phyloP scores from a whole-genome alignment of 2,797 vertebrate species.

The Capromys pilorides region DNA sequence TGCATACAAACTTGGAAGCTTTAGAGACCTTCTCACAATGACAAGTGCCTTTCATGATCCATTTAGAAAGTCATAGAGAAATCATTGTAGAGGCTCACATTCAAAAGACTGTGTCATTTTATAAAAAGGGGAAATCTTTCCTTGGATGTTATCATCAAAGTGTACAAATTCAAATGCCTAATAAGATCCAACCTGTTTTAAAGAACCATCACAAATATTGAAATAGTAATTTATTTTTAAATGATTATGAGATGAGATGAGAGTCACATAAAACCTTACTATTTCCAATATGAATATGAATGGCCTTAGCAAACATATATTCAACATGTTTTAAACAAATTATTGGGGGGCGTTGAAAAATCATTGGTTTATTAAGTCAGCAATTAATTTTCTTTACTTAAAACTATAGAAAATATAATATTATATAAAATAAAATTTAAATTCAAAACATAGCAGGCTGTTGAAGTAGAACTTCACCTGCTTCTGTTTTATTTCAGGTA shows the following conservation, averaged over 20 bases:
- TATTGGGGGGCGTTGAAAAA: background rate
- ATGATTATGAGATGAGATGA: too few species aligned
- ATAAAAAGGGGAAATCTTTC: too few species aligned
- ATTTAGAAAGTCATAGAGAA: conserved; percentile 14
- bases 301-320: background rate
- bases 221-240: too few species aligned
- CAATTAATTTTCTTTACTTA: background rate
- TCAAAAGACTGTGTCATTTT: background rate
- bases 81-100: background rate
- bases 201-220: background rate
- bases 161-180: background rate
- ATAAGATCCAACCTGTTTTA: background rate
- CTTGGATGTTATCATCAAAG: background rate
- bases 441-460: too few species aligned
- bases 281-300: too few species aligned
- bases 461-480: too few species aligned
- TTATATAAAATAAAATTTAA: too few species aligned
- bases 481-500: too few species aligned
- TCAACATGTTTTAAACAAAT: conserved; percentile 21
- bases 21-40: background rate
- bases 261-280: too few species aligned
- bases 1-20: background rate
- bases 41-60: background rate
- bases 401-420: too few species aligned
- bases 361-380: background rate